These are phyloP conservation scores for Furnarius figulus DNA, from an alignment of 2,113 vertebrate genomes.

Conservation along the genomic window DNA sequence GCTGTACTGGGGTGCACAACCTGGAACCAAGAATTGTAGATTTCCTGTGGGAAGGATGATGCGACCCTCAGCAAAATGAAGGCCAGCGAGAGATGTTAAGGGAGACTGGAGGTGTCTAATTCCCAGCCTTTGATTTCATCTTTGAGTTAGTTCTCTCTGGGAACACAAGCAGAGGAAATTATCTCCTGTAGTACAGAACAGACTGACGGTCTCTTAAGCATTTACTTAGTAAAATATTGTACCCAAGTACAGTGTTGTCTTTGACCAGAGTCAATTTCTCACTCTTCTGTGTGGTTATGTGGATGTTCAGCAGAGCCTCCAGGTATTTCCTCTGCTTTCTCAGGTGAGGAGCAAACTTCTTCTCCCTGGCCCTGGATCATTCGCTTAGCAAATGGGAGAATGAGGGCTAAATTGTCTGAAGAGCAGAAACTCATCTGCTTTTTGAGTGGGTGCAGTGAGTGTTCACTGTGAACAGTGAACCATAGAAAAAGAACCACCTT, in stretches of 20 bases:
- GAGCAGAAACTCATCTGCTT: background rate
- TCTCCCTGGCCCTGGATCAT: background rate
- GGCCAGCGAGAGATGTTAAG: background rate
- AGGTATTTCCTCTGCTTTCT: background rate
- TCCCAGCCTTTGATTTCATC: background rate
- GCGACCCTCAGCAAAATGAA: background rate
- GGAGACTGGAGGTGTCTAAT: background rate
- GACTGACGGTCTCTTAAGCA: background rate
- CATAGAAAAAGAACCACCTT: background rate
- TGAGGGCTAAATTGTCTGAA: background rate
- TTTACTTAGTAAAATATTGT: background rate
- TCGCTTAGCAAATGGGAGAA: background rate
- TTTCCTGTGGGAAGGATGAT: background rate
- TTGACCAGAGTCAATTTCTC: background rate
- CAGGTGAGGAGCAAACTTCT: background rate
- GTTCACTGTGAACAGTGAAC: background rate
- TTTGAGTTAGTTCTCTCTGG: background rate
- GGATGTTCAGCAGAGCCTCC: background rate
- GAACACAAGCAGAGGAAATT: background rate
- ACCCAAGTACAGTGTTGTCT: background rate
- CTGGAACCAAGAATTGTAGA: background rate
- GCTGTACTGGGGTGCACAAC: background rate
- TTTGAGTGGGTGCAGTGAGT: background rate
- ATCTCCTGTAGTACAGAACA: background rate
- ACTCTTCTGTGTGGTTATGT: fast-evolving